These are phyloP conservation scores for Sebastes aleutianus DNA, from an alignment of 2,797 vertebrate species.

Conservation along the genomic window DNA sequence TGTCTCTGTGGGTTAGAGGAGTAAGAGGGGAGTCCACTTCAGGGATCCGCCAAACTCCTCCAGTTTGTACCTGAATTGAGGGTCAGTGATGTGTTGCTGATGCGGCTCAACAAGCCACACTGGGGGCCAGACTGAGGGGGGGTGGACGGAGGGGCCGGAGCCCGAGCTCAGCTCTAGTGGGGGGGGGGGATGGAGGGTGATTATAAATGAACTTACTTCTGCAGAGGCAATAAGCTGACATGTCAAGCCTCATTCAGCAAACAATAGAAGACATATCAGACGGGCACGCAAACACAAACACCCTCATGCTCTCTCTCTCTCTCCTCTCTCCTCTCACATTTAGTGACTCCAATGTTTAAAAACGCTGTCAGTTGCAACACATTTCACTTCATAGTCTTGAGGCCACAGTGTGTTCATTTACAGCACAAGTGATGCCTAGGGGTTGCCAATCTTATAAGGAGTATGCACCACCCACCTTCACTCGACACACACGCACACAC, in stretches of 20 bases:
- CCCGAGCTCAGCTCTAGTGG: conserved; percentile 31
- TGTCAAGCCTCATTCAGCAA: conserved; percentile 73
- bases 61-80: conserved; percentile 77
- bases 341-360: background rate
- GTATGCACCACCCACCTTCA: conserved; percentile 20
- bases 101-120: conserved; percentile 72
- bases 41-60: conserved; percentile 70
- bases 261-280: conserved; percentile 47
- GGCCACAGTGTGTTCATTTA: background rate
- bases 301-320: conserved; percentile 5
- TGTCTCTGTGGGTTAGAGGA: conserved; percentile 71
- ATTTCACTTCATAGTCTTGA: background rate
- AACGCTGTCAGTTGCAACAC: background rate
- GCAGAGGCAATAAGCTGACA: conserved; percentile 72
- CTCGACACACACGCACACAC: background rate
- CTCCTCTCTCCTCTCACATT: background rate
- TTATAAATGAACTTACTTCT: conserved; percentile 72
- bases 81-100: conserved; percentile 77
- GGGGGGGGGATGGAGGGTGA: conserved; percentile 25
- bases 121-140: conserved; percentile 52
- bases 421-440: background rate
- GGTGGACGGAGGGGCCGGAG: conserved; percentile 51
- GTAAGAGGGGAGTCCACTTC: conserved; percentile 66
- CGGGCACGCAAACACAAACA: conserved; percentile 32
- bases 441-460: background rate